These are phyloP conservation scores for Galbula dea DNA, from an alignment of 2,113 vertebrate species.

Conservation along the genomic window DNA sequence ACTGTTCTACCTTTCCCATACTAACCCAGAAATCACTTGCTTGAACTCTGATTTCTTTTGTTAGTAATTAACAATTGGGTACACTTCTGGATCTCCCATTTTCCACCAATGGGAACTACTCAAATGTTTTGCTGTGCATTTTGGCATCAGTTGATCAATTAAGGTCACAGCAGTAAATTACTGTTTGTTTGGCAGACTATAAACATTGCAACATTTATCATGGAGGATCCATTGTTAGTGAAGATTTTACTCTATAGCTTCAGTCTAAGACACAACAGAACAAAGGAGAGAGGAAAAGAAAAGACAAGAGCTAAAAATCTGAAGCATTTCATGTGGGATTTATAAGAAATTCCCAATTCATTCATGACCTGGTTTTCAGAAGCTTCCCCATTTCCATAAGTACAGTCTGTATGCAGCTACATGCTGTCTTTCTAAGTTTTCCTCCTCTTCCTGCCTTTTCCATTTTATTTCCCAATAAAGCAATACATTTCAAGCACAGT, in stretches of 20 bases:
- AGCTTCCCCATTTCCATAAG: neutral
- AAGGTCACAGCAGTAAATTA: neutral
- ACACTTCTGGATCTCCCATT: neutral
- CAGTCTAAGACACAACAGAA: neutral
- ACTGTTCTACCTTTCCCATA: neutral
- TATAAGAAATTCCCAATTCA: neutral
- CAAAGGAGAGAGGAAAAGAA: neutral
- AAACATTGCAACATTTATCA: neutral
- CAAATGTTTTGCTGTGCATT: neutral
- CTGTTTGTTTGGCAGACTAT: neutral
- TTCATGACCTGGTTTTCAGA: constrained; percentile 11
- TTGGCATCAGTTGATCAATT: neutral
- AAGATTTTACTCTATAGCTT: neutral
- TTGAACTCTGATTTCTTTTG: neutral
- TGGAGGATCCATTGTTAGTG: neutral
- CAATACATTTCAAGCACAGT: neutral
- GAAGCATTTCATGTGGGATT: neutral
- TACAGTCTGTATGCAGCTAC: neutral
- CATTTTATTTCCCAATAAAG: neutral
- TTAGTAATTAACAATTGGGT: neutral
- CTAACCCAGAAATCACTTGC: neutral
- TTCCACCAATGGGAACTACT: neutral
- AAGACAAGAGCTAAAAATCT: neutral
- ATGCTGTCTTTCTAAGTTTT: neutral
- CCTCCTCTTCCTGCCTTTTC: neutral